Conservation (phyloP, 2,113 vertebrate species). For the Carassius gibelio region DNA sequence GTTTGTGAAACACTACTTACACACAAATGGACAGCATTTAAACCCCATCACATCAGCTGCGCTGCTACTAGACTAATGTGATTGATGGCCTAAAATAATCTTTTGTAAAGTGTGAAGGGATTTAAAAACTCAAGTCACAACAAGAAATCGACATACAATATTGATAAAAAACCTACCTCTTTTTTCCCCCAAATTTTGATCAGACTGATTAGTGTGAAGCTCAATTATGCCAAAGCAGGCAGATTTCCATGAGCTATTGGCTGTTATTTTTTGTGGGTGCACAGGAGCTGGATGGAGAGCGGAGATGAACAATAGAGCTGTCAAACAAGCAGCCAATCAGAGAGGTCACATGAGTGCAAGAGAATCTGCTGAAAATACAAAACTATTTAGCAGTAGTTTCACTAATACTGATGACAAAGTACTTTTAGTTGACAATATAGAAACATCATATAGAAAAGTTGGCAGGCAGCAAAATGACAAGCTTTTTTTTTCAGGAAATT, state of each 20-base stretch:
- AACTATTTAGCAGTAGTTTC: constrained; percentile 69
- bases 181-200: constrained; percentile 59
- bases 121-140: not conserved
- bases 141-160: not conserved
- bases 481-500: not conserved
- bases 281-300: constrained; percentile 63
- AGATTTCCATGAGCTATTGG: constrained; percentile 53
- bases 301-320: constrained; percentile 65
- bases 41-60: not conserved
- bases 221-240: constrained; percentile 64
- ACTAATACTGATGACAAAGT: constrained; percentile 73
- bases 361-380: constrained; percentile 83
- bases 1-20: not conserved
- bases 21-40: not conserved
- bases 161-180: constrained; percentile 64
- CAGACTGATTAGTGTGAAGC: constrained; percentile 62
- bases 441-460: constrained; percentile 15
- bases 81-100: not conserved
- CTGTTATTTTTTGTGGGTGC: constrained; percentile 73
- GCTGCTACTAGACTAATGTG: not conserved
- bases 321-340: constrained; percentile 67
- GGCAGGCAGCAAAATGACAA: constrained; percentile 8
- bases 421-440: constrained; percentile 71
- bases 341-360: constrained; percentile 69
- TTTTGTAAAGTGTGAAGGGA: not conserved